These are phyloP conservation scores for Drepanosiphum platanoidis DNA, from an alignment of 2,888 invertebrate genomes.

Conservation along the genomic window DNA sequence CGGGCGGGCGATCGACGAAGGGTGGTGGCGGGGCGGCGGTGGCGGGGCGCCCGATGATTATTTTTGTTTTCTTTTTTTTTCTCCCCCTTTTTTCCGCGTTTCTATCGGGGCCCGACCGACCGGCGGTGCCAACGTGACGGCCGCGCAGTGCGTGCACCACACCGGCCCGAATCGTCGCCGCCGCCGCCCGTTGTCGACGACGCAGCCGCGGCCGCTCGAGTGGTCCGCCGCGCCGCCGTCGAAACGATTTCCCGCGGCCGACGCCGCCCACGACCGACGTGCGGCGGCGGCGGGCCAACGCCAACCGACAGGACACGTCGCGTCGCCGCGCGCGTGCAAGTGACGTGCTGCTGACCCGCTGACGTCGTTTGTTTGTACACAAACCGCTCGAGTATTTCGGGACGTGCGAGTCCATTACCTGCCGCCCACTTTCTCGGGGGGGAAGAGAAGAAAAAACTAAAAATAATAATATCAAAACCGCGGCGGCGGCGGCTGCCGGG, in stretches of 20 bases:
- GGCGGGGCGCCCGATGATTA: conserved; percentile 53
- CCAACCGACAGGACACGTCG: background rate
- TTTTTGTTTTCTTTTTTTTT: conserved; percentile 59
- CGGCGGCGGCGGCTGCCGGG: background rate
- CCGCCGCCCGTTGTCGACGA: background rate
- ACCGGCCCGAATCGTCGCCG: background rate
- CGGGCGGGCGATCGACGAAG: too few species aligned
- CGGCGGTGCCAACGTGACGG: conserved; percentile 30
- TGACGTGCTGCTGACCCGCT: background rate
- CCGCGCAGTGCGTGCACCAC: conserved; percentile 37
- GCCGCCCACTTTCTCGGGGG: background rate
- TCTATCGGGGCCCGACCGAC: conserved; percentile 29
- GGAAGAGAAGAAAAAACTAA: too few species aligned
- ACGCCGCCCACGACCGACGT: conserved; percentile 10
- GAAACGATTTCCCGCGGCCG: background rate
- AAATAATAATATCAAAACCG: too few species aligned
- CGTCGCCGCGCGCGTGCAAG: background rate
- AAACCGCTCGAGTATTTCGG: background rate
- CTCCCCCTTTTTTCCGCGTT: conserved; percentile 21
- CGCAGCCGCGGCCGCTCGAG: background rate
- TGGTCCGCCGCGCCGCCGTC: background rate
- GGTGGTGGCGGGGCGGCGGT: background rate
- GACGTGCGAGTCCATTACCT: background rate
- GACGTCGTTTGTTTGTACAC: background rate
- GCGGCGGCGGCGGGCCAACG: background rate